Evolutionary conservation across 2,797 vertebrate species (phyloP).

Genomic region (Podarcis lilfordi): DNA sequence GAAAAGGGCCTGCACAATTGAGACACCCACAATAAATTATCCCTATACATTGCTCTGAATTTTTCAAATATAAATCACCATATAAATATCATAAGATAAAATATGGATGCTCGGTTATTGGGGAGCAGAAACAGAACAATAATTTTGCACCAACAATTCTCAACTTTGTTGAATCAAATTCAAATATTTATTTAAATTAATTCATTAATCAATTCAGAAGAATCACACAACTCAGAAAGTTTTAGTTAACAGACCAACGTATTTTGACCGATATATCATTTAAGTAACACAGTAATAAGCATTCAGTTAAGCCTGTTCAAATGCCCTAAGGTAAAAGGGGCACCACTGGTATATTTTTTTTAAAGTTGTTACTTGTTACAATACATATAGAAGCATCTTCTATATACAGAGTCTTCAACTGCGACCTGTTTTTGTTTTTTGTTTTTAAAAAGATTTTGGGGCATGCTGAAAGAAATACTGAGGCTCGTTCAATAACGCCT

Average conservation of each 20-base stretch:
- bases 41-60: too few species aligned
- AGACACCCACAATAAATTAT: neutral
- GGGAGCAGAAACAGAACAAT: neutral
- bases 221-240: neutral
- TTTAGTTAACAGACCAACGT: neutral
- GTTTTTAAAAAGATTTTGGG: conserved; percentile 14
- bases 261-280: neutral
- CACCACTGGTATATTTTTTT: neutral
- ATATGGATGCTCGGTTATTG: neutral
- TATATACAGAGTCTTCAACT: too few species aligned
- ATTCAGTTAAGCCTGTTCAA: neutral
- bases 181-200: neutral
- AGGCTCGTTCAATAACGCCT: neutral
- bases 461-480: neutral
- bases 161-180: neutral
- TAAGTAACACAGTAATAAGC: neutral
- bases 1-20: too few species aligned
- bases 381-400: too few species aligned
- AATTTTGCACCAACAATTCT: neutral
- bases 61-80: too few species aligned
- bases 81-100: neutral
- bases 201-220: too few species aligned
- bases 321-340: neutral
- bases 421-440: neutral
- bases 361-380: too few species aligned